Conservation (phyloP, 2,113 vertebrate genomes). For the Pipa parva region DNA sequence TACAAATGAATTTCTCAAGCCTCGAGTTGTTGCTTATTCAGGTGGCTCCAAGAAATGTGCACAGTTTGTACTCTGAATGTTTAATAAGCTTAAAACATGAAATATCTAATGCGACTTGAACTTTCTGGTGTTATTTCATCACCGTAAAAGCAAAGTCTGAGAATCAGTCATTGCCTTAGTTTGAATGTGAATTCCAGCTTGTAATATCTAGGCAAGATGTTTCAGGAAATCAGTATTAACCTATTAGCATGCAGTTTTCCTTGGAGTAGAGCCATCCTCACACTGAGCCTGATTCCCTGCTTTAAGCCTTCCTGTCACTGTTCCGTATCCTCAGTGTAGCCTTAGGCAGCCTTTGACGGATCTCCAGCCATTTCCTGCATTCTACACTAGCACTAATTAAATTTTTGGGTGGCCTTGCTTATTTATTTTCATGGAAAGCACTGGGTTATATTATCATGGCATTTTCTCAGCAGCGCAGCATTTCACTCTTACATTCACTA, state of each 20-base stretch:
- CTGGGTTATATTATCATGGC: conserved; percentile 96
- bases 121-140: conserved; percentile 59
- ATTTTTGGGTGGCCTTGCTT: conserved; percentile 99
- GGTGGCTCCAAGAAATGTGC: conserved; percentile 57
- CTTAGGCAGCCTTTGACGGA: conserved; percentile 71
- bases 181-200: conserved; percentile 60
- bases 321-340: conserved; percentile 63
- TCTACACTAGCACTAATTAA: conserved; percentile 92
- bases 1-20: conserved; percentile 41
- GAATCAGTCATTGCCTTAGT: conserved; percentile 54
- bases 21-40: conserved; percentile 55
- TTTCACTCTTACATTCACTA: conserved; percentile 75
- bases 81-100: conserved; percentile 58
- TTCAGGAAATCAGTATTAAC: conserved; percentile 63
- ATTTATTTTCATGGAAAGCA: conserved; percentile 97
- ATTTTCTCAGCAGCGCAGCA: conserved; percentile 91
- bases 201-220: conserved; percentile 62
- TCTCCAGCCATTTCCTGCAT: conserved; percentile 87
- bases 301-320: conserved; percentile 69
- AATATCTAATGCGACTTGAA: conserved; percentile 59
- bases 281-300: conserved; percentile 59
- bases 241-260: conserved; percentile 64
- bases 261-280: conserved; percentile 72
- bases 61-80: conserved; percentile 54
- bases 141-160: conserved; percentile 52